Conservation (phyloP, 2,113 vertebrate genomes). For the Myrmecobius fasciatus region DNA sequence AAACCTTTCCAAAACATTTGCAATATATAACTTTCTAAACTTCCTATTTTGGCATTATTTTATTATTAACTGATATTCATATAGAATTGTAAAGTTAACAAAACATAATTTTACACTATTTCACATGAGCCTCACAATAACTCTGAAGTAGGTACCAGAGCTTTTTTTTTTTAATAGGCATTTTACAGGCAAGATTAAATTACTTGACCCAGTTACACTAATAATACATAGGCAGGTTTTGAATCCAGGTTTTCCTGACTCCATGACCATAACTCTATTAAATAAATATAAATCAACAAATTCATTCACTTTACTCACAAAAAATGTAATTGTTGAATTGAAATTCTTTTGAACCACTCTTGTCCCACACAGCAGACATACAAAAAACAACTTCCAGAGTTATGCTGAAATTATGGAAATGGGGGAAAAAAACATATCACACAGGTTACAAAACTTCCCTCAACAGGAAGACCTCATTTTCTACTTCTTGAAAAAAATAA, state of each 20-base stretch:
- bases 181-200: neutral
- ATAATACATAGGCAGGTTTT: neutral
- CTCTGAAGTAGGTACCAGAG: neutral
- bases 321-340: slow-evolving; percentile 52
- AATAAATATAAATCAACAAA: neutral
- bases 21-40: neutral
- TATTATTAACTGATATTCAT: neutral
- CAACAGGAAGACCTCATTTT: neutral
- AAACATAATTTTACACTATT: neutral
- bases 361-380: neutral
- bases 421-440: neutral
- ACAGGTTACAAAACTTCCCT: neutral
- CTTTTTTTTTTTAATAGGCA: neutral
- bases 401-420: neutral
- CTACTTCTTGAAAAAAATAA: slow-evolving; percentile 12
- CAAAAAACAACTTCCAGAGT: neutral
- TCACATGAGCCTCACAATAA: neutral
- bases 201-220: neutral
- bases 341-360: neutral
- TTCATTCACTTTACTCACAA: neutral
- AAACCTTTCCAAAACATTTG: neutral
- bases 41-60: neutral
- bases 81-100: neutral
- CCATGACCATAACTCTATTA: neutral
- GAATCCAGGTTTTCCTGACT: neutral